A percentile compares a stretch with the other conserved stretches of the same genome.
Conservation (phyloP, 2,888 invertebrate genomes). For the Biston betularia region DNA sequence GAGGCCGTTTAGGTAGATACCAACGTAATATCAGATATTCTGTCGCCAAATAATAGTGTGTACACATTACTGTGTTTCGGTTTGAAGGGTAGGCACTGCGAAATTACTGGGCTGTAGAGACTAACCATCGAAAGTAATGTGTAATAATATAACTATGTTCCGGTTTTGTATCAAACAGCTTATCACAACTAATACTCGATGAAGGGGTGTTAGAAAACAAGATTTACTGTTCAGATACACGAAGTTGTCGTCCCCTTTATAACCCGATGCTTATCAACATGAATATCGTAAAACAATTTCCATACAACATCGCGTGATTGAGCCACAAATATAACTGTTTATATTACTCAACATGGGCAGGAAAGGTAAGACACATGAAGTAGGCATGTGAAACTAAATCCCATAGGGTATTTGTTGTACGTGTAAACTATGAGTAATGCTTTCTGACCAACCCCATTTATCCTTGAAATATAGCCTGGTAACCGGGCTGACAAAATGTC, state of each 20-base stretch:
- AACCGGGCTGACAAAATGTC: background rate
- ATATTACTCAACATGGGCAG: background rate
- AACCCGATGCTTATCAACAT: slow-evolving; percentile 4
- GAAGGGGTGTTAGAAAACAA: background rate
- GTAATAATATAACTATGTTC: too few species aligned
- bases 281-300: slow-evolving; percentile 8
- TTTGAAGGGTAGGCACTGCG: too few species aligned
- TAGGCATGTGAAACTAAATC: slow-evolving; percentile 10
- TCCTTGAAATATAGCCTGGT: slow-evolving; percentile 13
- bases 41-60: too few species aligned
- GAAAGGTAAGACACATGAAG: background rate
- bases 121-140: too few species aligned
- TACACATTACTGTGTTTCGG: too few species aligned
- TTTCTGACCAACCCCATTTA: slow-evolving; percentile 21
- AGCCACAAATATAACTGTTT: slow-evolving; percentile 10
- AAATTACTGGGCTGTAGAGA: too few species aligned
- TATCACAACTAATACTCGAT: too few species aligned
- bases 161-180: too few species aligned
- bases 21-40: too few species aligned
- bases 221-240: slow-evolving; percentile 1
- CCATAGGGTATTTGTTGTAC: slow-evolving; percentile 13
- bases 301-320: slow-evolving; percentile 21
- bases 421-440: slow-evolving; percentile 28
- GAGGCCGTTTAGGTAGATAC: too few species aligned
- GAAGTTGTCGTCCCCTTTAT: background rate